Evolutionary conservation across 2,888 invertebrate species (phyloP).

Genomic region (Thumatha senex): DNA sequence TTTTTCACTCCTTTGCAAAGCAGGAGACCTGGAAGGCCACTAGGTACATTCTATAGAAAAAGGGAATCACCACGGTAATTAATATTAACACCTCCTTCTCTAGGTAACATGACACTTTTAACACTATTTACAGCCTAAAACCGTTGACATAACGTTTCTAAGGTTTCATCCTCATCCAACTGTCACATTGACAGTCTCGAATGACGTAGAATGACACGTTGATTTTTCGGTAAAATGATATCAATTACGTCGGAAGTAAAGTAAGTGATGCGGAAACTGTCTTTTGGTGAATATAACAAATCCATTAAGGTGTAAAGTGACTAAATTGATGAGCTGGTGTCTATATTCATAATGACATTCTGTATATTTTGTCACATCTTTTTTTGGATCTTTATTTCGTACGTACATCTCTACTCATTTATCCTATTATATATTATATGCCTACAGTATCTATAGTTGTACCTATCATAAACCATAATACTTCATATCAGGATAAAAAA

Average conservation of each 20-base stretch:
- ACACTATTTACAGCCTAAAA: slow-evolving; percentile 19
- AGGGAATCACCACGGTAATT: too few species aligned
- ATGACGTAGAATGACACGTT: slow-evolving; percentile 56
- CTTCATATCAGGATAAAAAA: too few species aligned
- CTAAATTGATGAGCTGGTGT: slow-evolving; percentile 61
- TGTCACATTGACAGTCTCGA: slow-evolving; percentile 46
- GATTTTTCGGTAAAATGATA: slow-evolving; percentile 74
- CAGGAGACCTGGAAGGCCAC: too few species aligned
- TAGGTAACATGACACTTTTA: slow-evolving; percentile 17
- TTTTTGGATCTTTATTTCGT: not conserved
- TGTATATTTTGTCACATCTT: too few species aligned
- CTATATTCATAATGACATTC: slow-evolving; percentile 36
- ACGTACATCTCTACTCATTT: too few species aligned
- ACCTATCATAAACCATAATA: too few species aligned
- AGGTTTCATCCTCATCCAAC: slow-evolving; percentile 45
- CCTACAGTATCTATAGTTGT: too few species aligned
- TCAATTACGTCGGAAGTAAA: slow-evolving; percentile 77
- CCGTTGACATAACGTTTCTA: slow-evolving; percentile 39
- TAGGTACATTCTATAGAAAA: too few species aligned
- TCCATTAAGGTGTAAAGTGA: slow-evolving; percentile 75
- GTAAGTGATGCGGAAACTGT: slow-evolving; percentile 78
- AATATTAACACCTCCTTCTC: not conserved
- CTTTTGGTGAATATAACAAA: slow-evolving; percentile 65
- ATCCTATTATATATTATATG: too few species aligned
- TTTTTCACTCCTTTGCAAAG: too few species aligned